phyloP scores from a whole-genome alignment of 2,888 invertebrate genomes.

The Caenorhabditis panamensis region DNA sequence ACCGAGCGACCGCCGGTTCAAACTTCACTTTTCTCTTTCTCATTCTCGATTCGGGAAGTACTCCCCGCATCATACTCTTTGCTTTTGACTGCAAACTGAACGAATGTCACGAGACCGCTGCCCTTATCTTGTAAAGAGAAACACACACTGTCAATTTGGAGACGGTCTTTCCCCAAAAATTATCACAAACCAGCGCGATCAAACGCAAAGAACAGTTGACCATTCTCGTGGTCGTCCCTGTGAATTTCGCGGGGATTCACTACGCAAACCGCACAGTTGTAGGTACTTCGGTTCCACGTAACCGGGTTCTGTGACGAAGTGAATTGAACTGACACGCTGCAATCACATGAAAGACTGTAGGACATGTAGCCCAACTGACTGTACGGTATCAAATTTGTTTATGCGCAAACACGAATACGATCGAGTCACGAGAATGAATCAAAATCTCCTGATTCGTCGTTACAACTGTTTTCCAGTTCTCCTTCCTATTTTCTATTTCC shows the following conservation, averaged over 20 bases:
- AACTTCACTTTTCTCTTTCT: slow-evolving; percentile 42
- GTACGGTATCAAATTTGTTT: slow-evolving; percentile 41
- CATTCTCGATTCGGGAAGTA: slow-evolving; percentile 41
- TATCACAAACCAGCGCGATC: slow-evolving; percentile 58
- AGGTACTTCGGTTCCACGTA: slow-evolving; percentile 8
- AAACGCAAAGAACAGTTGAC: slow-evolving; percentile 53
- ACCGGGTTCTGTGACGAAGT: neutral
- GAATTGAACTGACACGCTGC: slow-evolving; percentile 13
- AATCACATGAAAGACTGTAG: slow-evolving; percentile 40
- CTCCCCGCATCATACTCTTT: neutral
- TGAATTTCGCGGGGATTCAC: slow-evolving; percentile 5
- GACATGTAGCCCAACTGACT: neutral
- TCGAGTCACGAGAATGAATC: slow-evolving; percentile 37
- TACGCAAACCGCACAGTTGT: neutral
- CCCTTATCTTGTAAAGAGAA: slow-evolving; percentile 28
- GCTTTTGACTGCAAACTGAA: slow-evolving; percentile 15
- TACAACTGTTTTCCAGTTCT: slow-evolving; percentile 25
- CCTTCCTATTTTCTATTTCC: no score
- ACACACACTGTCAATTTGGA: slow-evolving; percentile 22
- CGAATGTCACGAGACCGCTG: slow-evolving; percentile 35
- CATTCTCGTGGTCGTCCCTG: slow-evolving; percentile 40
- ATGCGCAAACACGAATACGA: slow-evolving; percentile 53
- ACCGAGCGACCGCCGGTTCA: slow-evolving; percentile 23
- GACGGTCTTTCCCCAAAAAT: slow-evolving; percentile 46
- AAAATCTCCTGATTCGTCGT: slow-evolving; percentile 46